A percentile compares a stretch with the other conserved stretches of the same genome.
phyloP scores from a whole-genome alignment of 2,797 vertebrate species.

The Aeoliscus strigatus region DNA sequence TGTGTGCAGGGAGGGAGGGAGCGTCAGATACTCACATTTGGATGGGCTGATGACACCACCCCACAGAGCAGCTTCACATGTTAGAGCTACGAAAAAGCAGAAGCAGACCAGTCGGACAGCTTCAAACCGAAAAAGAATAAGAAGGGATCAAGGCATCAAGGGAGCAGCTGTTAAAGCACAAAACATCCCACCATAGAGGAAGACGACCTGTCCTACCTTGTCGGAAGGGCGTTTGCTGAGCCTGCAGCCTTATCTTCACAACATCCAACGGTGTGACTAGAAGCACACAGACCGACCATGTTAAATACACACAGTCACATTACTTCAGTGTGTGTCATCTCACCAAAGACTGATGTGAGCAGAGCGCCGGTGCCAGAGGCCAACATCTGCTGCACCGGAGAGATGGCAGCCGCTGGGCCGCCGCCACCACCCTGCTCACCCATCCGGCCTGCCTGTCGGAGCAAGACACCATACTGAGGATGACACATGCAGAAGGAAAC shows the following conservation, averaged over 20 bases:
- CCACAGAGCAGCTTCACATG: constrained; percentile 59
- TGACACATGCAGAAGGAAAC: not conserved
- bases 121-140: not conserved
- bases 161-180: constrained; percentile 6
- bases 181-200: not conserved
- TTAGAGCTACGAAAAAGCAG: constrained; percentile 64
- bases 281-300: constrained; percentile 8
- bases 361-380: constrained; percentile 90
- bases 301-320: too few relatives aligned
- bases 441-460: constrained; percentile 77
- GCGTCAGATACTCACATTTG: constrained; percentile 72
- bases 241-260: constrained; percentile 93
- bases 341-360: constrained; percentile 91
- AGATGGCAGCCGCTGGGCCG: constrained; percentile 71
- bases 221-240: constrained; percentile 82
- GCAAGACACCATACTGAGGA: constrained; percentile 1
- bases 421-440: constrained; percentile 58
- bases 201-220: constrained; percentile 69
- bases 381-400: constrained; percentile 93
- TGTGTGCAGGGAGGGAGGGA: not conserved
- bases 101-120: constrained; percentile 2
- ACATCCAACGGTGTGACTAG: constrained; percentile 93
- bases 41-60: constrained; percentile 56
- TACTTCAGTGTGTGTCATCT: constrained; percentile 58
- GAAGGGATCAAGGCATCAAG: constrained; percentile 31